These are phyloP conservation scores for Rynchops niger DNA, from an alignment of 2,113 vertebrate genomes.

Conservation along the genomic window DNA sequence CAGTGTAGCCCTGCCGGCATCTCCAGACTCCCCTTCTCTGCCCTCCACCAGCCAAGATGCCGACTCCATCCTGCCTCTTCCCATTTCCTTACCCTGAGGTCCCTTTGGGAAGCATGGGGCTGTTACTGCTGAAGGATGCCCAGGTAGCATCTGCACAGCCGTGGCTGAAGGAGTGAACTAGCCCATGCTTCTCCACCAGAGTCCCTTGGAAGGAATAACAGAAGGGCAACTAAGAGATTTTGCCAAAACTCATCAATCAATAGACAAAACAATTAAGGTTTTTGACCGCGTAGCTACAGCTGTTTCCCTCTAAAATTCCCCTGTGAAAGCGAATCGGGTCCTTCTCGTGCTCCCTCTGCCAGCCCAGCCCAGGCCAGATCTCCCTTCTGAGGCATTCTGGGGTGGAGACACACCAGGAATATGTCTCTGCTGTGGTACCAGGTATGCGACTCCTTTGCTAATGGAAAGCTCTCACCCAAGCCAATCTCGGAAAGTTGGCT, in stretches of 20 bases:
- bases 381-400: not conserved
- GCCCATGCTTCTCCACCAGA: not conserved
- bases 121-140: not conserved
- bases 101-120: not conserved
- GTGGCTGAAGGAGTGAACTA: not conserved
- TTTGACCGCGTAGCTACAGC: not conserved
- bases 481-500: not conserved
- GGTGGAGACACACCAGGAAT: not conserved
- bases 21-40: not conserved
- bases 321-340: fast-evolving
- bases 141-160: not conserved
- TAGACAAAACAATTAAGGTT: not conserved
- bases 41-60: not conserved
- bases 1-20: not conserved
- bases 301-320: not conserved
- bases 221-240: not conserved
- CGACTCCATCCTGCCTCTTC: not conserved
- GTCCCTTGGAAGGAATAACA: not conserved
- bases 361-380: not conserved
- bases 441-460: not conserved
- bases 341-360: not conserved
- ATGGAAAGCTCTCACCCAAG: not conserved
- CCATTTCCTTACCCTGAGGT: not conserved
- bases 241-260: not conserved
- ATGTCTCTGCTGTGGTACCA: not conserved